These are phyloP conservation scores for Ophion obscuratus DNA, from an alignment of 2,888 invertebrate genomes.

Conservation along the genomic window DNA sequence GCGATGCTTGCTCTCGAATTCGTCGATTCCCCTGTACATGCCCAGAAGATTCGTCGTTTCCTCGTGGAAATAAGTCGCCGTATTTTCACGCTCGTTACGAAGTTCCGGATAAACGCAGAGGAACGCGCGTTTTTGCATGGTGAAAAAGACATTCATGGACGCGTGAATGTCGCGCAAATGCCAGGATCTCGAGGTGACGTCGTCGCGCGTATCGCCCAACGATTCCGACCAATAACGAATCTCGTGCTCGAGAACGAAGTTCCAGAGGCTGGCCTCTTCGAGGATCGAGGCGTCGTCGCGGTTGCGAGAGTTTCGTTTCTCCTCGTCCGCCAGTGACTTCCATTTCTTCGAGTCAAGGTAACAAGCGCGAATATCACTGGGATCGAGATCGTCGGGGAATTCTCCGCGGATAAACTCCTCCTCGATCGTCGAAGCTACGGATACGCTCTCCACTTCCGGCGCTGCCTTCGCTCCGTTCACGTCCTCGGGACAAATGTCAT, in stretches of 20 bases:
- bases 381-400: not conserved
- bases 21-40: conserved; percentile 77
- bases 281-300: conserved; percentile 60
- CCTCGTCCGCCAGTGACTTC: conserved; percentile 11
- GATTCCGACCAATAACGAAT: conserved; percentile 71
- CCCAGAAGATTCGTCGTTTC: conserved; percentile 70
- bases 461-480: not conserved
- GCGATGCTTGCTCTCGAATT: conserved; percentile 74
- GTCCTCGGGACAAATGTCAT: conserved; percentile 44
- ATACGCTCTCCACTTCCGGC: not conserved
- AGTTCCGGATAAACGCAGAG: conserved; percentile 78
- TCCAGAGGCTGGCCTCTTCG: conserved; percentile 74
- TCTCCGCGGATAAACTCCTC: not conserved
- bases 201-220: conserved; percentile 38
- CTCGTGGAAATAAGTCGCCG: conserved; percentile 74
- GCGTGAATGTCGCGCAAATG: conserved; percentile 70
- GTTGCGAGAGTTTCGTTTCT: not conserved
- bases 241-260: conserved; percentile 74
- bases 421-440: not conserved
- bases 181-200: conserved; percentile 53
- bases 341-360: conserved; percentile 21
- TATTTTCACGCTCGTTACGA: conserved; percentile 76
- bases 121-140: conserved; percentile 77
- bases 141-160: conserved; percentile 72
- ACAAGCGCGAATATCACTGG: not conserved